phyloP scores from a whole-genome alignment of 2,888 invertebrate species.

The Bhutanitis thaidina region DNA sequence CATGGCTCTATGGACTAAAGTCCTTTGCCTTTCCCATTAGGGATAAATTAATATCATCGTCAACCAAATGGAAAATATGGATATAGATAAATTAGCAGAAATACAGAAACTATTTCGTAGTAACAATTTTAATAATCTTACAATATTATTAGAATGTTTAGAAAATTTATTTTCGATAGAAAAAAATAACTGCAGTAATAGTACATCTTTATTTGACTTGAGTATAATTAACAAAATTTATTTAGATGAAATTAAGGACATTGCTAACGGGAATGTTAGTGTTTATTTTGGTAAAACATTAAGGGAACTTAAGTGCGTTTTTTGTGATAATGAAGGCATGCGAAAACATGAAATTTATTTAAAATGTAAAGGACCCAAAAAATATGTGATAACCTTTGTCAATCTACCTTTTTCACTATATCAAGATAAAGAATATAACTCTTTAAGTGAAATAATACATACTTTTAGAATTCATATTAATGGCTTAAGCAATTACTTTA shows the following conservation, averaged over 20 bases:
- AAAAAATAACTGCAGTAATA: not conserved
- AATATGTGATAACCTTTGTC: conserved; percentile 34
- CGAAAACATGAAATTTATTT: conserved; percentile 53
- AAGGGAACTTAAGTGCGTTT: conserved; percentile 48
- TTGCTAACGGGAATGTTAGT: conserved; percentile 25
- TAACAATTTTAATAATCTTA: not conserved
- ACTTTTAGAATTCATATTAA: conserved; percentile 40
- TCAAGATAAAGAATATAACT: conserved; percentile 45
- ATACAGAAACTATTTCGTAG: conserved; percentile 4
- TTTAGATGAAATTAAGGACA: conserved; percentile 41
- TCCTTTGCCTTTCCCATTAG: too few species aligned
- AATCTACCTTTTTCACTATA: conserved; percentile 47
- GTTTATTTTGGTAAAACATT: conserved; percentile 59
- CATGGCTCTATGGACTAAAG: too few species aligned
- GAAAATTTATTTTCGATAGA: conserved; percentile 9
- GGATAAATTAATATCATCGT: too few species aligned
- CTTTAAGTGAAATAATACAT: conserved; percentile 42
- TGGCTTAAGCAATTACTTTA: conserved; percentile 48
- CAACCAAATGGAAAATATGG: too few species aligned
- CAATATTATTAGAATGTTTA: conserved; percentile 3
- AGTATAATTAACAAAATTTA: conserved; percentile 5
- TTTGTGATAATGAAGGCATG: conserved; percentile 38
- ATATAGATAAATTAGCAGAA: not conserved
- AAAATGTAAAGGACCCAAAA: conserved; percentile 41
- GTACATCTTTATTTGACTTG: conserved; percentile 24